A percentile compares a stretch with the other conserved stretches of the same genome.
These are phyloP conservation scores for Podarcis muralis DNA, from an alignment of 2,113 vertebrate genomes.

Conservation along the genomic window DNA sequence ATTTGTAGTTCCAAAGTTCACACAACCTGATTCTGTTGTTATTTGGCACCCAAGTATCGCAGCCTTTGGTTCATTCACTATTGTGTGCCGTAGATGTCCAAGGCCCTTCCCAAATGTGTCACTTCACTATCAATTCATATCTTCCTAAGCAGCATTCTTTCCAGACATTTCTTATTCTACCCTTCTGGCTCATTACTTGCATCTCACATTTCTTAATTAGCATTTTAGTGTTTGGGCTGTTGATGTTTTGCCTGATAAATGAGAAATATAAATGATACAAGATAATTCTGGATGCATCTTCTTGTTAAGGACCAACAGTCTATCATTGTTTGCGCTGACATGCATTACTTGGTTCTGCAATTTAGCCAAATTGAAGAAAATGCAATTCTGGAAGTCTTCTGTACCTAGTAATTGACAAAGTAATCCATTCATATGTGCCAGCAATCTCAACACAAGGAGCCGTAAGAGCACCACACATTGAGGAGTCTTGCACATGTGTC, in stretches of 20 bases:
- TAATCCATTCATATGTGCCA: background rate
- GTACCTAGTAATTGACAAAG: background rate
- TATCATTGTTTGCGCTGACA: constrained; percentile 11
- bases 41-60: background rate
- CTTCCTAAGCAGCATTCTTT: background rate
- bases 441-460: background rate
- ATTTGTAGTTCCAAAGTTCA: background rate
- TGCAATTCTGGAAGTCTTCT: constrained; percentile 23
- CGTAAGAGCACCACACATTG: background rate
- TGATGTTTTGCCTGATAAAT: constrained; percentile 14
- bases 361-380: constrained; percentile 16
- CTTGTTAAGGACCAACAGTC: constrained; percentile 22
- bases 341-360: constrained; percentile 17
- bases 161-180: background rate
- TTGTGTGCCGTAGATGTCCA: background rate
- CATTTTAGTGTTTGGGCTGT: background rate
- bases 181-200: background rate
- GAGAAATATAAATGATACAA: background rate
- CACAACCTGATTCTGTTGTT: background rate
- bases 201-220: background rate
- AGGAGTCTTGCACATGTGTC: background rate
- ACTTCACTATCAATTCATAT: background rate
- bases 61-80: background rate
- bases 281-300: constrained; percentile 30
- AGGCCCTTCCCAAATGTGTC: background rate